These are phyloP conservation scores for Anoplophora glabripennis DNA, from an alignment of 1,140 invertebrate species.

Conservation along the genomic window DNA sequence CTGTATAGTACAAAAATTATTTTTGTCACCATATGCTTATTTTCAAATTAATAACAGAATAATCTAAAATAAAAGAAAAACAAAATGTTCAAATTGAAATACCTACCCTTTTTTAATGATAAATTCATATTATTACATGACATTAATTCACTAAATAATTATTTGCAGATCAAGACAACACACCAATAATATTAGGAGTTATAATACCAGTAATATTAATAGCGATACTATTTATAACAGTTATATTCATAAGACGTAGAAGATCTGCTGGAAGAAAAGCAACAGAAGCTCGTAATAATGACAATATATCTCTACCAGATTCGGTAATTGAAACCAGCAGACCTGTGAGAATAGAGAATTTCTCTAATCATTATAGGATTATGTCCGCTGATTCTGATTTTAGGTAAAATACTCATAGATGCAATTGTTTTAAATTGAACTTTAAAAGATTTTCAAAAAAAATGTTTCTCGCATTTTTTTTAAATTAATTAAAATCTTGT, in stretches of 20 bases:
- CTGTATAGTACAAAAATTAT: too few species aligned
- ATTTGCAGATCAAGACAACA: constrained; percentile 77
- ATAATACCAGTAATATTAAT: constrained; percentile 66
- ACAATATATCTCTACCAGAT: constrained; percentile 72
- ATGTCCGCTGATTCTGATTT: constrained; percentile 99
- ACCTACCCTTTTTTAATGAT: too few species aligned
- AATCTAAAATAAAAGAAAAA: too few species aligned
- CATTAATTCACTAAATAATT: background rate
- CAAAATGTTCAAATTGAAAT: too few species aligned
- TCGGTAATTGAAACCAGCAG: constrained; percentile 80
- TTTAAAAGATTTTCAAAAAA: too few species aligned
- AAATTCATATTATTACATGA: too few species aligned
- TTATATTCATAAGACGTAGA: constrained; percentile 56
- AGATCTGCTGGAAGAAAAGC: constrained; percentile 61
- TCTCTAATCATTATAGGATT: constrained; percentile 87
- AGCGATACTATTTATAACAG: constrained; percentile 55
- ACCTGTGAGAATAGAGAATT: constrained; percentile 85
- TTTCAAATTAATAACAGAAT: too few species aligned
- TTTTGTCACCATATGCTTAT: too few species aligned
- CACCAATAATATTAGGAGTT: constrained; percentile 74
- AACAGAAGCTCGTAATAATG: constrained; percentile 62
- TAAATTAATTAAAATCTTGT: too few species aligned
- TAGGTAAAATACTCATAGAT: constrained; percentile 50
- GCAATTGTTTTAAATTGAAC: too few species aligned
- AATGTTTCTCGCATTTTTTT: too few species aligned